Evolutionary conservation across 2,797 vertebrate genomes (phyloP).

Genomic region (Acanthurus leucopareius): DNA sequence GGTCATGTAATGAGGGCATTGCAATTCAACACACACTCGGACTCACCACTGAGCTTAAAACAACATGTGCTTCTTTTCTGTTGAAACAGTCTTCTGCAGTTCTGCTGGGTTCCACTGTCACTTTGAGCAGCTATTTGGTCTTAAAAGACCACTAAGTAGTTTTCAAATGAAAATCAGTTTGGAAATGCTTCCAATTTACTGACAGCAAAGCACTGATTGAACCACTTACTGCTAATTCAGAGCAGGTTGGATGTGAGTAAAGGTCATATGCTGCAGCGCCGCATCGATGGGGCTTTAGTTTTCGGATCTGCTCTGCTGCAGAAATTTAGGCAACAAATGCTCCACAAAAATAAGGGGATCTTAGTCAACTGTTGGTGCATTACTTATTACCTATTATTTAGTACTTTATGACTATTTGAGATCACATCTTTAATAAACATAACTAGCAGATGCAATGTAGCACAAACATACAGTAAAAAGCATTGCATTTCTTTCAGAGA

Average conservation of each 20-base stretch:
- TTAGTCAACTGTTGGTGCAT: not conserved
- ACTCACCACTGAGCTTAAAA: conserved; percentile 21
- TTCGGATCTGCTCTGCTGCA: not conserved
- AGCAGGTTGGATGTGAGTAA: conserved; percentile 35
- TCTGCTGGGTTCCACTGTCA: conserved; percentile 7
- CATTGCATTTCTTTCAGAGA: not conserved
- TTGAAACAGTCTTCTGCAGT: conserved; percentile 25
- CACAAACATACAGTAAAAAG: not conserved
- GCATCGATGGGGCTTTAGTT: conserved; percentile 23
- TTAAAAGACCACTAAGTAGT: conserved; percentile 60
- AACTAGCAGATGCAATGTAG: not conserved
- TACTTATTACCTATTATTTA: too few relatives aligned
- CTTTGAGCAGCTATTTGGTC: conserved; percentile 53
- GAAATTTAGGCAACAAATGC: not conserved
- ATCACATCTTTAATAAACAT: conserved; percentile 18
- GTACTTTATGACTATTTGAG: conserved; percentile 1
- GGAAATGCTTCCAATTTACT: conserved; percentile 62
- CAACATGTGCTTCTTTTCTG: conserved; percentile 11
- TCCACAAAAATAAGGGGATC: not conserved
- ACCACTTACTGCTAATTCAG: conserved; percentile 63
- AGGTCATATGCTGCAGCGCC: conserved; percentile 45
- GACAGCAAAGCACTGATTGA: conserved; percentile 49
- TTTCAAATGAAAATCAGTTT: conserved; percentile 55
- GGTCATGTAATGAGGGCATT: conserved; percentile 7
- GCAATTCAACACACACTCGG: conserved; percentile 25